Base-by-base conservation (phyloP, 2,797 vertebrate genomes). In the Schizothorax lantsangensis region DNA sequence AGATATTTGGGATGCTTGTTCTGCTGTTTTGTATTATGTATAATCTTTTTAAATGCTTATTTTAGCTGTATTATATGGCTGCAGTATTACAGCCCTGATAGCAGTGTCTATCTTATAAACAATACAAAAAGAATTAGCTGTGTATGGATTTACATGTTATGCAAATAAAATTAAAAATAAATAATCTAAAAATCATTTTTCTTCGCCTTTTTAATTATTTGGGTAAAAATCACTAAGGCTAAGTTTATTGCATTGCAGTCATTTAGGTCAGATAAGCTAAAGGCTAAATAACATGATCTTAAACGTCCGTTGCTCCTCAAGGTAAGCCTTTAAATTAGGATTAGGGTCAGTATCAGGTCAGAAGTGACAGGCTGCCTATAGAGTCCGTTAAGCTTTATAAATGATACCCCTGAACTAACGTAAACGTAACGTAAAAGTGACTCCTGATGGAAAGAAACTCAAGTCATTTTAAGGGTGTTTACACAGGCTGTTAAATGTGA, bases 381-480 rank as follows among this genome's bases (percentile, higher is more conserved):
- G n/a, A n/a, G 57, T 79, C 59, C 21, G 12, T 26, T 40, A 45
- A 62, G 15, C 26, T 36, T 3, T 68, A 52, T 36, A 68, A 68
- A 33, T 38, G 7, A 81, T 12, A 52, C 11, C 45, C 23, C 30
- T 3, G 14, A 38, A 36, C 38, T 6, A 84, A 11, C 91, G 94
- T 91, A 92, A 90, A 90, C 87, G n/a, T n/a, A n/a, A 88, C 91
- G 92, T 49, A 71, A 47, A 47, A 21, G 19, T 69, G 64, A 68
- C 30, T 33, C 43, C 11, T 78, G 30, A 4, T 21, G 38, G 4
- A 38, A 73, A 47, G 26, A 21, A 45, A 23, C 26, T 64, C 5
- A 40, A 5, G 23, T 73, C 45, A 83, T 26, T 30, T 47, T 26
- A 19, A 47, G 69, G 17, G n/a, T 62, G 49, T 38, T 52, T 7